These are phyloP conservation scores for Auanema freiburgensis DNA, from an alignment of 2,888 invertebrate genomes.

Conservation along the genomic window DNA sequence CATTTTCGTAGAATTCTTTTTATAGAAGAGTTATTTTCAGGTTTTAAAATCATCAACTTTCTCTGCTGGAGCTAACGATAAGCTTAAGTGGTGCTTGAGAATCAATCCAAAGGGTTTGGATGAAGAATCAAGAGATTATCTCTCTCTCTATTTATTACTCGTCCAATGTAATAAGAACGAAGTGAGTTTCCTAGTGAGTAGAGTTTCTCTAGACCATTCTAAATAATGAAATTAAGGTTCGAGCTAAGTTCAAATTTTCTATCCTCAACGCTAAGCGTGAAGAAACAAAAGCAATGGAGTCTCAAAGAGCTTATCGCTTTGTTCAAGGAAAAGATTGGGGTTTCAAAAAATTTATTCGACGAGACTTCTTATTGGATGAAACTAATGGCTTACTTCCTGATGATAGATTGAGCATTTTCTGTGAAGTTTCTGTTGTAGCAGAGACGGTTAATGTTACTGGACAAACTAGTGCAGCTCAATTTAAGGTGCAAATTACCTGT, in stretches of 20 bases:
- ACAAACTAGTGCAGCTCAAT: conserved; percentile 71
- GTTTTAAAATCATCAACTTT: conserved; percentile 97
- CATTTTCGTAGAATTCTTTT: not conserved
- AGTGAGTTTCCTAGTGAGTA: conserved; percentile 70
- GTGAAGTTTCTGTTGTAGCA: conserved; percentile 95
- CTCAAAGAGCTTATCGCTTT: conserved; percentile 92
- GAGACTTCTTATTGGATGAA: conserved; percentile 97
- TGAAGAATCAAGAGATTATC: conserved; percentile 99
- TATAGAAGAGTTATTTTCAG: conserved; percentile 7
- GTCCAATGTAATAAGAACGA: conserved; percentile 99
- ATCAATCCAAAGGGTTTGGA: conserved; percentile 95
- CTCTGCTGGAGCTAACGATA: conserved; percentile 98
- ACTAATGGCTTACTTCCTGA: conserved; percentile 96
- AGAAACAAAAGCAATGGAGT: conserved; percentile 99
- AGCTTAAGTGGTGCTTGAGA: conserved; percentile 99
- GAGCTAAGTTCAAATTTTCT: conserved; percentile 99
- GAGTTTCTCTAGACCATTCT: not conserved
- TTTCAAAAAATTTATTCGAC: conserved; percentile 98
- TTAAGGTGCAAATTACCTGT: conserved; percentile 36
- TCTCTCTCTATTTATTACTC: conserved; percentile 95
- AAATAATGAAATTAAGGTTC: conserved; percentile 58
- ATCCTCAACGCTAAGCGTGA: conserved; percentile 99
- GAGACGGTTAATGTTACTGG: conserved; percentile 99
- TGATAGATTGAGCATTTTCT: conserved; percentile 94
- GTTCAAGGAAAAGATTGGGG: conserved; percentile 99